Conservation (phyloP, 2,888 invertebrate genomes). For the Elmis aenea region DNA sequence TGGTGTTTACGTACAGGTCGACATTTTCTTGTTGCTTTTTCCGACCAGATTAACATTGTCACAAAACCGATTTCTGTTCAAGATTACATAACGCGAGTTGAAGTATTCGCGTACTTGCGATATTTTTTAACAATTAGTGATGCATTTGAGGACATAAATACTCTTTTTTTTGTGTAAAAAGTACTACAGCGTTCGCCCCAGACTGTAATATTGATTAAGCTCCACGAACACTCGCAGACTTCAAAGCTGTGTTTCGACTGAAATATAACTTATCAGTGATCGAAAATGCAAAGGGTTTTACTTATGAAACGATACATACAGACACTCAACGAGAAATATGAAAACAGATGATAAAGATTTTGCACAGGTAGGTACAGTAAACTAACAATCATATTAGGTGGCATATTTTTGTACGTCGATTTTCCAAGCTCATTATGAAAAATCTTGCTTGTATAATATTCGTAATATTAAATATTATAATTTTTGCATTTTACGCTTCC, state of each 20-base stretch:
- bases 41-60: slow-evolving; percentile 13
- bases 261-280: slow-evolving; percentile 30
- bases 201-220: slow-evolving; percentile 42
- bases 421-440: too few relatives aligned
- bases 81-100: slow-evolving; percentile 4
- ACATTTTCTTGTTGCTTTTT: slow-evolving; percentile 20
- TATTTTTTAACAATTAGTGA: background rate
- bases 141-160: slow-evolving; percentile 4
- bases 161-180: slow-evolving; percentile 19
- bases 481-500: too few relatives aligned
- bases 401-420: too few relatives aligned
- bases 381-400: too few relatives aligned
- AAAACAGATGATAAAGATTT: slow-evolving; percentile 45
- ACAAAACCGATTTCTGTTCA: slow-evolving; percentile 13
- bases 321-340: slow-evolving; percentile 36
- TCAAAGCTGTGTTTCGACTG: slow-evolving; percentile 24
- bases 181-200: slow-evolving; percentile 25
- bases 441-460: too few relatives aligned
- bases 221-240: slow-evolving; percentile 28
- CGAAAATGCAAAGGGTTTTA: slow-evolving; percentile 40
- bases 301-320: slow-evolving; percentile 35
- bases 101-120: slow-evolving; percentile 1
- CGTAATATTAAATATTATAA: too few relatives aligned
- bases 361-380: slow-evolving; percentile 36
- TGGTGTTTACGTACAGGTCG: slow-evolving; percentile 20